These are phyloP conservation scores for Ormyrus pomaceus DNA, from an alignment of 2,888 invertebrate species.

Conservation along the genomic window DNA sequence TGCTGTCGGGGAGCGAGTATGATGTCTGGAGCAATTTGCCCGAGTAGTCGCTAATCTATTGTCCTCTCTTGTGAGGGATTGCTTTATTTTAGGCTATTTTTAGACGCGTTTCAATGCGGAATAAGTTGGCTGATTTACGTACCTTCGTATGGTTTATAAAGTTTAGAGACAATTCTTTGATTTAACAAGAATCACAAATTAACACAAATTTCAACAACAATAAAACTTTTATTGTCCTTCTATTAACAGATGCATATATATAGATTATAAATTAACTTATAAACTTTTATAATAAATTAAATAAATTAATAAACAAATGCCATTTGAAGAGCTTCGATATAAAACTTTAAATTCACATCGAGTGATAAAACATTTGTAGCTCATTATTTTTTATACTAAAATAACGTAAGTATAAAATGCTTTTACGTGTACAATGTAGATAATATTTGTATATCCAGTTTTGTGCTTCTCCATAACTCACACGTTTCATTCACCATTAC, in stretches of 20 bases:
- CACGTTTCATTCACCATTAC: conserved; percentile 9
- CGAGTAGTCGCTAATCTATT: too few relatives aligned
- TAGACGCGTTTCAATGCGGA: too few relatives aligned
- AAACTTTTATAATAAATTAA: conserved; percentile 40
- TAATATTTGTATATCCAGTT: neutral
- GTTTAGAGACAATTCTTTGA: too few relatives aligned
- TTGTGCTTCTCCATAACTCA: neutral
- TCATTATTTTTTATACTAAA: conserved; percentile 5
- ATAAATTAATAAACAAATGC: conserved; percentile 51
- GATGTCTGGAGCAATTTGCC: too few relatives aligned
- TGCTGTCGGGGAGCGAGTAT: too few relatives aligned
- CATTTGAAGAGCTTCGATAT: conserved; percentile 6
- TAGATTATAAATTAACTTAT: conserved; percentile 14
- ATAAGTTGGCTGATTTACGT: too few relatives aligned
- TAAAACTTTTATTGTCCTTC: conserved; percentile 43
- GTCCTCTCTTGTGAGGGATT: too few relatives aligned
- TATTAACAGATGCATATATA: conserved; percentile 43
- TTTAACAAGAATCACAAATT: neutral
- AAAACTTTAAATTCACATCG: conserved; percentile 44
- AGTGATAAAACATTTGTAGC: conserved; percentile 21
- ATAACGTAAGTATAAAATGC: neutral
- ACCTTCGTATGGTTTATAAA: too few relatives aligned
- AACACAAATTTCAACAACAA: conserved; percentile 21
- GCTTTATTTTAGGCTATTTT: too few relatives aligned
- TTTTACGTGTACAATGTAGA: neutral